Conservation (phyloP, 2,113 vertebrate species). For the Eudorcas thomsonii region DNA sequence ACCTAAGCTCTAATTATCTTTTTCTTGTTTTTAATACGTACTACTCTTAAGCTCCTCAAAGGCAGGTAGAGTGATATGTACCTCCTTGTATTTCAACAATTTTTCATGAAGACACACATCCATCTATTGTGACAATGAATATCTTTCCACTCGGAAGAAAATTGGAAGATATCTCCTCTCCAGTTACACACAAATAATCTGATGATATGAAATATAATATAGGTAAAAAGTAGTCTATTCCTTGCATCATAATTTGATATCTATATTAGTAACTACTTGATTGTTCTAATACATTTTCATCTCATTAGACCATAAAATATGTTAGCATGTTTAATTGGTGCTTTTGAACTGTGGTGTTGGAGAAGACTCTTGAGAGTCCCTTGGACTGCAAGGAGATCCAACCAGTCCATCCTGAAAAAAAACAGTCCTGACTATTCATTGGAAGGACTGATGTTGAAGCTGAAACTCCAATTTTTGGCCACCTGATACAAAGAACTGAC, state of each 20-base stretch:
- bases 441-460: too few relatives aligned
- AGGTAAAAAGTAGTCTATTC: not conserved
- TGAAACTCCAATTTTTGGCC: too few relatives aligned
- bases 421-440: too few relatives aligned
- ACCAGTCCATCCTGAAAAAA: too few relatives aligned
- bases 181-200: not conserved
- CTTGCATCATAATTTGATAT: not conserved
- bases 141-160: not conserved
- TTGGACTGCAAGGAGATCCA: too few relatives aligned
- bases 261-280: not conserved
- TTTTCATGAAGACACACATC: not conserved
- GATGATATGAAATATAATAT: not conserved
- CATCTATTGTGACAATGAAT: not conserved
- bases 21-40: not conserved
- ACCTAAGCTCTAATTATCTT: not conserved
- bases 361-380: too few relatives aligned
- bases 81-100: not conserved
- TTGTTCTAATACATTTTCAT: not conserved
- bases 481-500: too few relatives aligned
- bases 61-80: too few relatives aligned
- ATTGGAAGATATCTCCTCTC: not conserved
- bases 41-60: not conserved
- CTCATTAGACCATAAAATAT: not conserved
- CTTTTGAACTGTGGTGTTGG: too few relatives aligned
- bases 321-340: not conserved